Evolutionary conservation across 2,113 vertebrate genomes (phyloP).

Genomic region (Malurus elegans): DNA sequence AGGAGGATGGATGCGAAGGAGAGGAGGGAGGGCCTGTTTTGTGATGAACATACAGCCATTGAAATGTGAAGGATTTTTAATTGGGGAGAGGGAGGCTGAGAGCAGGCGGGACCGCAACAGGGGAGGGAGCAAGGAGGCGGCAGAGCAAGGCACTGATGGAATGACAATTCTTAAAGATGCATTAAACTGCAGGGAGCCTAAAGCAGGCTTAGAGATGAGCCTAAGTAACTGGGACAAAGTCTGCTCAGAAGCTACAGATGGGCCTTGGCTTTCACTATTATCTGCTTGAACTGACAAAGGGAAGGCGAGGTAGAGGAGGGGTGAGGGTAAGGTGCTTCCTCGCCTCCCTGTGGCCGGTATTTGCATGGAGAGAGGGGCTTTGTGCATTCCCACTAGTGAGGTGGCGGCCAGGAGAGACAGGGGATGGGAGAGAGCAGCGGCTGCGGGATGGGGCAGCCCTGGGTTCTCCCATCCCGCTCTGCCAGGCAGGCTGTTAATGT

Average conservation of each 20-base stretch:
- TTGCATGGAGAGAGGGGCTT: not conserved
- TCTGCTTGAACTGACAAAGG: conserved; percentile 1
- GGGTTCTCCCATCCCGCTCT: not conserved
- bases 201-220: conserved; percentile 62
- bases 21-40: not conserved
- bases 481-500: conserved; percentile 32
- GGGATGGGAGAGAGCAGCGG: not conserved
- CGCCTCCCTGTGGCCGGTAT: not conserved
- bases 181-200: conserved; percentile 51
- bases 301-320: not conserved
- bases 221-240: conserved; percentile 50
- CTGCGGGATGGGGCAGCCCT: not conserved
- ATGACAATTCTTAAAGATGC: conserved; percentile 49
- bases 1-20: not conserved
- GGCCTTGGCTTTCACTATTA: conserved; percentile 30
- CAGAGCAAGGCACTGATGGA: not conserved
- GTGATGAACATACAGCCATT: not conserved
- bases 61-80: conserved; percentile 14
- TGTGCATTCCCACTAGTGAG: not conserved
- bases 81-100: not conserved
- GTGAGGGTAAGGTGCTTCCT: not conserved
- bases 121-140: not conserved
- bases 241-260: conserved; percentile 48
- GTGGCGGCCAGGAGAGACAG: not conserved
- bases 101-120: not conserved